Conservation (phyloP, 2,888 invertebrate genomes). For the Nymphalis polychloros region DNA sequence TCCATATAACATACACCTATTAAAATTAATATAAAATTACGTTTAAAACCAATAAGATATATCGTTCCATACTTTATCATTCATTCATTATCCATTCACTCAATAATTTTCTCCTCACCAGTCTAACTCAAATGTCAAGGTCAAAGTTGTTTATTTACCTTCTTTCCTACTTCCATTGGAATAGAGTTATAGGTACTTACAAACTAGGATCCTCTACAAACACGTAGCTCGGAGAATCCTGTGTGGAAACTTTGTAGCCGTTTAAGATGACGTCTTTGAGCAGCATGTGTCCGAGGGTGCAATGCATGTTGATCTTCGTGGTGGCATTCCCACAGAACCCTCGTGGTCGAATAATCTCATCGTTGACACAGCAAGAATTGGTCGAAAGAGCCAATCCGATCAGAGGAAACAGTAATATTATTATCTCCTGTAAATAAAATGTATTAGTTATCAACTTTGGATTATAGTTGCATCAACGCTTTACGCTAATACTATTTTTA, state of each 20-base stretch:
- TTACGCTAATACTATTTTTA: too few relatives aligned
- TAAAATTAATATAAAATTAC: too few relatives aligned
- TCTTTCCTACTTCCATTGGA: too few relatives aligned
- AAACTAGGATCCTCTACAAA: constrained; percentile 64
- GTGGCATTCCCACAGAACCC: constrained; percentile 52
- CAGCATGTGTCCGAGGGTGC: constrained; percentile 61
- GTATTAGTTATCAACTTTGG: background rate
- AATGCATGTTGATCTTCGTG: constrained; percentile 50
- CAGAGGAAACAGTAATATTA: constrained; percentile 53
- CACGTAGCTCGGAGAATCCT: constrained; percentile 60
- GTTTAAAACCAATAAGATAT: too few relatives aligned
- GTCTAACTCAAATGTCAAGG: too few relatives aligned
- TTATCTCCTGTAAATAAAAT: constrained; percentile 53
- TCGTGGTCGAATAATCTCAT: constrained; percentile 48
- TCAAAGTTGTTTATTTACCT: too few relatives aligned
- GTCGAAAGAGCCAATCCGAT: constrained; percentile 48
- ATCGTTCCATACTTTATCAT: too few relatives aligned
- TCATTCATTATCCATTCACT: too few relatives aligned
- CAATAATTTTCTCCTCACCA: too few relatives aligned
- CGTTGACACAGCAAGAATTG: constrained; percentile 60
- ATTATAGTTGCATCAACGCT: too few relatives aligned
- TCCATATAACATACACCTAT: too few relatives aligned
- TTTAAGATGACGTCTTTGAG: constrained; percentile 60
- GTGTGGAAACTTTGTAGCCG: constrained; percentile 64
- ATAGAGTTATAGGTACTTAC: constrained; percentile 48